Evolutionary conservation across 2,113 vertebrate genomes (phyloP).

Genomic region (Calonectris borealis): DNA sequence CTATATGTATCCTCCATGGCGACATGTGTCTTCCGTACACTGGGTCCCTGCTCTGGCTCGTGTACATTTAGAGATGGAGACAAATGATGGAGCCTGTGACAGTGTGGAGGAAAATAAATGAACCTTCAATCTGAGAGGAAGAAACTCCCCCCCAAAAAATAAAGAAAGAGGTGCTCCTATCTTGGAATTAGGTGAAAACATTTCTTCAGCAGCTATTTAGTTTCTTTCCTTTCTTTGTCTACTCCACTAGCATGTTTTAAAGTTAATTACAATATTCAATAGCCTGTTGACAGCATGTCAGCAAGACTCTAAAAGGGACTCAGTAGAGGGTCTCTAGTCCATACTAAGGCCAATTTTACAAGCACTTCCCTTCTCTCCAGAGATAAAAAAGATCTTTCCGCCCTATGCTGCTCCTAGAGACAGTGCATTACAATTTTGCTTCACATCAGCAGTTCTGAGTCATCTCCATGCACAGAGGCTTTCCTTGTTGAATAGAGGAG

Average conservation of each 20-base stretch:
- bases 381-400: not conserved
- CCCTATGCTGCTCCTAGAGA: not conserved
- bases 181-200: not conserved
- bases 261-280: not conserved
- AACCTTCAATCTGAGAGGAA: not conserved
- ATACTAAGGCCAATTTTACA: not conserved
- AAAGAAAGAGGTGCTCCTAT: not conserved
- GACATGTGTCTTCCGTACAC: not conserved
- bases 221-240: not conserved
- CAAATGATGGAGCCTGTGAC: not conserved
- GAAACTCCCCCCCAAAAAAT: not conserved
- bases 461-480: not conserved
- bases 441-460: not conserved
- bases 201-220: not conserved
- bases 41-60: not conserved
- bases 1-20: not conserved
- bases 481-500: not conserved
- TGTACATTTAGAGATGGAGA: not conserved
- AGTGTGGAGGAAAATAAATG: not conserved
- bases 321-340: not conserved
- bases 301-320: not conserved
- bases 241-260: not conserved
- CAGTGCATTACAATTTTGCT: not conserved
- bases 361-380: not conserved
- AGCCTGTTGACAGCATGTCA: not conserved